Conservation (phyloP, 2,888 invertebrate species). For the Zelleria hepariella region DNA sequence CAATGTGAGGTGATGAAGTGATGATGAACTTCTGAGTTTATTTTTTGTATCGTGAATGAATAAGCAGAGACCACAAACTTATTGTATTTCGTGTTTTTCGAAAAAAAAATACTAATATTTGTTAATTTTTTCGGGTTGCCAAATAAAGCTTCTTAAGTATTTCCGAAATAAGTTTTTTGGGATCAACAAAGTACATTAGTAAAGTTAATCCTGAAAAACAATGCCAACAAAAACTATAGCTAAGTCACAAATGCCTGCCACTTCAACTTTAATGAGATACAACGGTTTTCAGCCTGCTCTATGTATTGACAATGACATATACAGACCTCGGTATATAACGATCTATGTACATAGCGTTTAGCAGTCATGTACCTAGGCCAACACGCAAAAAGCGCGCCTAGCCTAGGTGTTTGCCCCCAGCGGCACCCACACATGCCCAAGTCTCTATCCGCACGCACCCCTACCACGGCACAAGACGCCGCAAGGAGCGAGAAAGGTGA, state of each 20-base stretch:
- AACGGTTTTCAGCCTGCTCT: background rate
- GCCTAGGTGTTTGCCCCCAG: slow-evolving; percentile 58
- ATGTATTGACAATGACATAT: background rate
- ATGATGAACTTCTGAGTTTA: no score
- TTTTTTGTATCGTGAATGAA: no score
- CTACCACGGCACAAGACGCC: slow-evolving; percentile 22
- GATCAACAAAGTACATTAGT: background rate
- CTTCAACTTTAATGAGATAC: background rate
- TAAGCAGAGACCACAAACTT: no score
- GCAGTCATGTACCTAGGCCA: slow-evolving; percentile 61
- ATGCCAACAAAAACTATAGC: background rate
- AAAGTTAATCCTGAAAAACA: background rate
- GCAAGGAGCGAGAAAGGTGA: slow-evolving; percentile 50
- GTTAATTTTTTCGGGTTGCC: no score
- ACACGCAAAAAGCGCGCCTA: slow-evolving; percentile 65
- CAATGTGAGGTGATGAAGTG: no score
- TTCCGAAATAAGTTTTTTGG: background rate
- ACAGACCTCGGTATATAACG: background rate
- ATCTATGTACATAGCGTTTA: slow-evolving; percentile 28
- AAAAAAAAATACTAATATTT: no score
- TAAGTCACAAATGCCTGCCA: background rate
- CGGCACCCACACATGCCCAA: slow-evolving; percentile 21
- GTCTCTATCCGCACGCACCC: slow-evolving; percentile 25
- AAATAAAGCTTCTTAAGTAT: no score
- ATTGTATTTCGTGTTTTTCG: no score